phyloP scores from a whole-genome alignment of 2,113 vertebrate species.

The Macquaria ambigua region DNA sequence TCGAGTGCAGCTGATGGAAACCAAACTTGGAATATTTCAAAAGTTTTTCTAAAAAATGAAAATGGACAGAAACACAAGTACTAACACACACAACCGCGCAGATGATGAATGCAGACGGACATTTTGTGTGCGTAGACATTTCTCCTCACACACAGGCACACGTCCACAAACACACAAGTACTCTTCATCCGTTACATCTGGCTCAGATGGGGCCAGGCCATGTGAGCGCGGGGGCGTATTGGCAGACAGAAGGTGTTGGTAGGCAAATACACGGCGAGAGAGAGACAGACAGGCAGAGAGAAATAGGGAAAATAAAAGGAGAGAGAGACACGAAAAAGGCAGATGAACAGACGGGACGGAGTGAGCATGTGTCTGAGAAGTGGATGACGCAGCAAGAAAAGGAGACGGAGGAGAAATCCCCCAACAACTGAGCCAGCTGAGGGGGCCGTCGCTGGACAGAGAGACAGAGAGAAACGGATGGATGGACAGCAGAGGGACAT shows the following conservation, averaged over 20 bases:
- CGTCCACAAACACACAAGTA: conserved; percentile 17
- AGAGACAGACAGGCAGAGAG: conserved; percentile 13
- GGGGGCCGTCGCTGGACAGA: conserved; percentile 51
- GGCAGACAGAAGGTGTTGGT: conserved; percentile 71
- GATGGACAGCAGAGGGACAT: conserved; percentile 76
- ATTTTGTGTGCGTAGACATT: conserved; percentile 27
- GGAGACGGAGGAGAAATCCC: conserved; percentile 67
- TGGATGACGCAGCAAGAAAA: conserved; percentile 67
- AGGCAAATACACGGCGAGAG: conserved; percentile 57
- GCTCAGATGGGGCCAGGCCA: conserved; percentile 46
- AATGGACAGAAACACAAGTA: conserved; percentile 49
- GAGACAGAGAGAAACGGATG: conserved; percentile 31
- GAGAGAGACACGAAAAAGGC: background rate
- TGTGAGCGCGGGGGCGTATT: conserved; percentile 71
- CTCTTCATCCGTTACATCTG: conserved; percentile 71
- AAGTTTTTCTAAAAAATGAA: background rate
- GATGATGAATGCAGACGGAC: conserved; percentile 55
- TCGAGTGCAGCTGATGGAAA: conserved; percentile 19
- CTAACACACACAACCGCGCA: conserved; percentile 25
- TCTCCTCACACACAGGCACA: conserved; percentile 13
- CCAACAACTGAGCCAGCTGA: conserved; percentile 66
- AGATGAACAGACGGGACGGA: conserved; percentile 8
- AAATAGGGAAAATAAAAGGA: conserved; percentile 1
- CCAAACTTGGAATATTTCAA: conserved; percentile 19
- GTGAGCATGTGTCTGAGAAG: conserved; percentile 45